phyloP scores from a whole-genome alignment of 2,797 vertebrate genomes.

The Eupleurogrammus muticus region DNA sequence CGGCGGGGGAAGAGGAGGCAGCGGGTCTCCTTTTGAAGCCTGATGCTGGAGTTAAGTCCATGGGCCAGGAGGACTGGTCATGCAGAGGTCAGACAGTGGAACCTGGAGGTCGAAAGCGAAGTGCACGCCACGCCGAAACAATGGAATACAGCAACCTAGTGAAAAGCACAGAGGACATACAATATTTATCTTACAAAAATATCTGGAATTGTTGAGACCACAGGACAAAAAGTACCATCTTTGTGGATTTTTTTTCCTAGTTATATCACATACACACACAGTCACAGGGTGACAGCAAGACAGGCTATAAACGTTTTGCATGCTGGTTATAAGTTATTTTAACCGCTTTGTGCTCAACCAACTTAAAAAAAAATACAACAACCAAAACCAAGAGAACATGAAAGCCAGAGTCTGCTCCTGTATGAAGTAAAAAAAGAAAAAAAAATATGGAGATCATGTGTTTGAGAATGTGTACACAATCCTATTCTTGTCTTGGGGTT shows the following conservation, averaged over 20 bases:
- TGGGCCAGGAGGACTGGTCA: constrained; percentile 48
- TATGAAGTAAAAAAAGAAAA: not conserved
- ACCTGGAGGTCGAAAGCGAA: constrained; percentile 6
- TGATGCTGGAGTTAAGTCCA: constrained; percentile 70
- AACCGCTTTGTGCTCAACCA: too few species aligned
- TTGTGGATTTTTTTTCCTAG: too few species aligned
- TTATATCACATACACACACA: too few species aligned
- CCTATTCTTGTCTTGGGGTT: too few species aligned
- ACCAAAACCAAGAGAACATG: not conserved
- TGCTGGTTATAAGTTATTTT: too few species aligned
- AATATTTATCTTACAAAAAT: not conserved
- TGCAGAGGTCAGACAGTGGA: constrained; percentile 26
- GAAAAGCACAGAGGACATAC: constrained; percentile 33
- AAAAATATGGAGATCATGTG: not conserved
- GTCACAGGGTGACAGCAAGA: too few species aligned
- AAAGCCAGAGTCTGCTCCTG: not conserved
- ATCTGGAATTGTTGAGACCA: not conserved
- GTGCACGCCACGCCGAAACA: constrained; percentile 22
- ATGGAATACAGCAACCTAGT: constrained; percentile 52
- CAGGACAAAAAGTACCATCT: too few species aligned
- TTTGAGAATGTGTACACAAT: not conserved
- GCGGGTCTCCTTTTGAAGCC: constrained; percentile 76
- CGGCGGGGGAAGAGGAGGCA: constrained; percentile 60
- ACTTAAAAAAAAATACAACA: not conserved
- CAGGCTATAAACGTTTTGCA: too few species aligned